Percentiles rank a stretch among this genome's conserved stretches.
Evolutionary conservation across 2,888 invertebrate genomes (phyloP).

Genomic region (Drosophila gaucha): DNA sequence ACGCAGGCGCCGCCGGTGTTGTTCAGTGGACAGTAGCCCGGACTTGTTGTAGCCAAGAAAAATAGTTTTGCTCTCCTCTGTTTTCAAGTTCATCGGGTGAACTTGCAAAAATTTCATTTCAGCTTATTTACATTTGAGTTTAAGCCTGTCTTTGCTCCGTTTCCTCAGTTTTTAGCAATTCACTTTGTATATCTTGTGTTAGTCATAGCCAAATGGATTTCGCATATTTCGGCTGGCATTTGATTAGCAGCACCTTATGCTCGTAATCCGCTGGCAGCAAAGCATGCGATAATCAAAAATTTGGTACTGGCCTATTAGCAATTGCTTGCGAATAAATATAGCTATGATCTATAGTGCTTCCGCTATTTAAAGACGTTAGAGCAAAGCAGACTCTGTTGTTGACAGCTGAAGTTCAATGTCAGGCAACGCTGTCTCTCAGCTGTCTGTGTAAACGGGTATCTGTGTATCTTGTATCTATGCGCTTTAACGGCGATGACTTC

Average conservation of each 20-base stretch:
- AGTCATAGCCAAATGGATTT: conserved; percentile 27
- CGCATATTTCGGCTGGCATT: conserved; percentile 24
- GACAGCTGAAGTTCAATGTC: conserved; percentile 69
- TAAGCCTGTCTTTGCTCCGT: conserved; percentile 24
- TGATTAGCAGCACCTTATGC: conserved; percentile 48
- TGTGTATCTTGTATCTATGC: conserved; percentile 21
- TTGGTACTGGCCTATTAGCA: conserved; percentile 56
- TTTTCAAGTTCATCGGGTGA: conserved; percentile 75
- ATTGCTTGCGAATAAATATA: conserved; percentile 56
- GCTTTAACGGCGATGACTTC: conserved; percentile 33
- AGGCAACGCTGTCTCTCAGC: conserved; percentile 26
- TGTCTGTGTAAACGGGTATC: background rate
- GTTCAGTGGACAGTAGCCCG: conserved; percentile 4
- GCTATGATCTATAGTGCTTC: conserved; percentile 58
- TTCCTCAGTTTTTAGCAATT: too few species aligned
- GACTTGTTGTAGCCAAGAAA: conserved; percentile 9
- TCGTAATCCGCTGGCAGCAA: conserved; percentile 16
- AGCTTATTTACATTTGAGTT: conserved; percentile 35
- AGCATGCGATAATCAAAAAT: conserved; percentile 51
- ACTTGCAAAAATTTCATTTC: conserved; percentile 65
- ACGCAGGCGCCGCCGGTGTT: conserved; percentile 40
- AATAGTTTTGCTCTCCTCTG: conserved; percentile 33
- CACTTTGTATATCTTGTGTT: conserved; percentile 17
- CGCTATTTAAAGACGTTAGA: conserved; percentile 38
- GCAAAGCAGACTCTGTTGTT: conserved; percentile 10